Evolutionary conservation across 2,888 invertebrate species (phyloP).

Genomic region (Caenorhabditis angaria): DNA sequence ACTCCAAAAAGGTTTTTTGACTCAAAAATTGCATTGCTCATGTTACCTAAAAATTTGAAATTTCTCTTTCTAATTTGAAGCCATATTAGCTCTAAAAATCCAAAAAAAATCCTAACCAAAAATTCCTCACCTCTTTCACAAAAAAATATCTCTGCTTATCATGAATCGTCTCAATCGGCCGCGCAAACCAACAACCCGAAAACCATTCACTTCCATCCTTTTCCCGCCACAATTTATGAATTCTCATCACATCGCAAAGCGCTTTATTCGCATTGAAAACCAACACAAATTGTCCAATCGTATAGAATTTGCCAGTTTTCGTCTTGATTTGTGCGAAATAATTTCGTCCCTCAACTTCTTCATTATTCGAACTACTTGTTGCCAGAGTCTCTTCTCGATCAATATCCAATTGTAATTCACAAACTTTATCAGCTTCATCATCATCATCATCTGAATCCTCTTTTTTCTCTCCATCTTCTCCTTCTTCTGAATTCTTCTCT

Average conservation of each 20-base stretch:
- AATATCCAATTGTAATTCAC: slow-evolving; percentile 27
- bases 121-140: slow-evolving; percentile 89
- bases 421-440: slow-evolving; percentile 28
- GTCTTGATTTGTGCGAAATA: slow-evolving; percentile 49
- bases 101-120: no score
- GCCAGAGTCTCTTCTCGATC: slow-evolving; percentile 24
- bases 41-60: no score
- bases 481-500: background rate
- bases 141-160: slow-evolving; percentile 80
- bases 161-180: slow-evolving; percentile 87
- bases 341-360: slow-evolving; percentile 37
- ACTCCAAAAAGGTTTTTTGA: no score
- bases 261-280: slow-evolving; percentile 87
- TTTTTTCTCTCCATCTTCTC: background rate
- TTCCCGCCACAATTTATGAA: slow-evolving; percentile 93
- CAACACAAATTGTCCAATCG: slow-evolving; percentile 87
- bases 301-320: slow-evolving; percentile 68
- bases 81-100: no score
- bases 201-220: slow-evolving; percentile 87
- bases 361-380: background rate
- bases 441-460: slow-evolving; percentile 38
- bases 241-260: slow-evolving; percentile 88
- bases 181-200: slow-evolving; percentile 91
- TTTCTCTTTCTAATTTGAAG: no score
- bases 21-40: no score